Evolutionary conservation across 2,113 vertebrate genomes (phyloP).

Genomic region (Hiodon tergisus): DNA sequence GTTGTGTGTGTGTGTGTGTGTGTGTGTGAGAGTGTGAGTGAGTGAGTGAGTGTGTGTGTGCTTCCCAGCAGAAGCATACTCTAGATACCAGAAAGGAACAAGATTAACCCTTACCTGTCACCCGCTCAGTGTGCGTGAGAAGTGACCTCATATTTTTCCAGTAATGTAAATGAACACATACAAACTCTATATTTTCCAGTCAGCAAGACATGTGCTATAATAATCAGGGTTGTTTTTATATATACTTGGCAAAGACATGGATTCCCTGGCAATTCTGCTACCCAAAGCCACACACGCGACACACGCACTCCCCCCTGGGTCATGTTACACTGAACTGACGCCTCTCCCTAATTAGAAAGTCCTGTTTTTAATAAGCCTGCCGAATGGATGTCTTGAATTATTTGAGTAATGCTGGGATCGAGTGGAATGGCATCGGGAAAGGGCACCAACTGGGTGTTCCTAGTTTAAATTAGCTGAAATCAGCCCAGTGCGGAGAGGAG

Average conservation of each 20-base stretch:
- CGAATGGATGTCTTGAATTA: slow-evolving; percentile 32
- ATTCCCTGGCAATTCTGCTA: slow-evolving; percentile 5
- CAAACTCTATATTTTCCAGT: not conserved
- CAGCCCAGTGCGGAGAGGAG: not conserved
- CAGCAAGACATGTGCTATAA: slow-evolving; percentile 40
- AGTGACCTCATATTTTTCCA: not conserved
- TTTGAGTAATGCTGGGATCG: slow-evolving; percentile 20
- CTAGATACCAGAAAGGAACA: too few species aligned
- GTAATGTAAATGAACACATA: slow-evolving; percentile 1
- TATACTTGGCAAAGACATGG: slow-evolving; percentile 20
- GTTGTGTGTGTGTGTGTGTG: too few species aligned
- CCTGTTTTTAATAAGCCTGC: slow-evolving; percentile 38
- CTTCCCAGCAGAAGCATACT: too few species aligned
- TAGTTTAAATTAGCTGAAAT: not conserved
- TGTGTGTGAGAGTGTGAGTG: too few species aligned
- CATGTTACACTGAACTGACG: slow-evolving; percentile 42
- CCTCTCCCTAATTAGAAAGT: slow-evolving; percentile 43
- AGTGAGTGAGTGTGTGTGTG: too few species aligned
- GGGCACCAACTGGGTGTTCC: not conserved
- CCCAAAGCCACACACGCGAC: slow-evolving; percentile 23
- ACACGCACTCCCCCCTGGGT: slow-evolving; percentile 29
- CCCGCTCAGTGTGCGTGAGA: not conserved
- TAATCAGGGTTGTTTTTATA: slow-evolving; percentile 33
- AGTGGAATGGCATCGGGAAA: not conserved
- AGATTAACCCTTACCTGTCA: not conserved